phyloP scores from a whole-genome alignment of 2,113 vertebrate genomes.

The Melanotaenia duboulayi region DNA sequence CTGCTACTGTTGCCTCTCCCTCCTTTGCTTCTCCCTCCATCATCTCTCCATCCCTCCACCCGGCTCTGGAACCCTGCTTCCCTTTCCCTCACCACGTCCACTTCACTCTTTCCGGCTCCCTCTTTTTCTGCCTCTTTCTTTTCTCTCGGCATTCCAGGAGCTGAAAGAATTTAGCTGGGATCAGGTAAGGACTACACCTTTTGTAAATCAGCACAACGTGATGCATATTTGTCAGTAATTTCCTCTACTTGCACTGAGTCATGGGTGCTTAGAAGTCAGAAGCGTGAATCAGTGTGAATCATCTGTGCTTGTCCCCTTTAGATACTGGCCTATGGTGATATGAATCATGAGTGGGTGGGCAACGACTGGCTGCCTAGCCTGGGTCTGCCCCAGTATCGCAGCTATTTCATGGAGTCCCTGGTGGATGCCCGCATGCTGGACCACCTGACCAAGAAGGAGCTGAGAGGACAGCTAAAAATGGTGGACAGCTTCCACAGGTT shows the following conservation, averaged over 20 bases:
- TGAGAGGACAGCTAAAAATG: conserved; percentile 95
- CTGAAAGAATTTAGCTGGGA: conserved; percentile 95
- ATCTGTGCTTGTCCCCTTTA: conserved; percentile 65
- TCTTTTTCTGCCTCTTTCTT: conserved; percentile 62
- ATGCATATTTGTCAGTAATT: conserved; percentile 8
- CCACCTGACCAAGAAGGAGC: conserved; percentile 95
- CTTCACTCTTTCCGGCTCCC: conserved; percentile 56
- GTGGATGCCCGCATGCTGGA: conserved; percentile 95
- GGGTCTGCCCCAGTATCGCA: conserved; percentile 92
- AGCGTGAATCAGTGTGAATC: conserved; percentile 48
- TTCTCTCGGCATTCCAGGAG: conserved; percentile 80
- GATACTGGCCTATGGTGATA: conserved; percentile 94
- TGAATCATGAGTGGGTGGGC: conserved; percentile 96
- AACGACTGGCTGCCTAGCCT: conserved; percentile 95
- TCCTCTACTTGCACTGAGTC: conserved; percentile 39
- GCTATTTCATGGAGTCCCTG: conserved; percentile 96
- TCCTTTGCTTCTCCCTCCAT: conserved; percentile 72
- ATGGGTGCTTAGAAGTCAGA: conserved; percentile 23
- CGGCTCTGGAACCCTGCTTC: conserved; percentile 45
- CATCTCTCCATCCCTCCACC: conserved; percentile 56
- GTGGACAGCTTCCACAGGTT: conserved; percentile 97
- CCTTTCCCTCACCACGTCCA: conserved; percentile 58
- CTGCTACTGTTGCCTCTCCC: conserved; percentile 58
- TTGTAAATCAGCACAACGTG: conserved; percentile 9
- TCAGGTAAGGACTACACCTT: conserved; percentile 83